Base-by-base conservation (phyloP, 2,797 vertebrate genomes). In the Mormyrus proboscirostris region DNA sequence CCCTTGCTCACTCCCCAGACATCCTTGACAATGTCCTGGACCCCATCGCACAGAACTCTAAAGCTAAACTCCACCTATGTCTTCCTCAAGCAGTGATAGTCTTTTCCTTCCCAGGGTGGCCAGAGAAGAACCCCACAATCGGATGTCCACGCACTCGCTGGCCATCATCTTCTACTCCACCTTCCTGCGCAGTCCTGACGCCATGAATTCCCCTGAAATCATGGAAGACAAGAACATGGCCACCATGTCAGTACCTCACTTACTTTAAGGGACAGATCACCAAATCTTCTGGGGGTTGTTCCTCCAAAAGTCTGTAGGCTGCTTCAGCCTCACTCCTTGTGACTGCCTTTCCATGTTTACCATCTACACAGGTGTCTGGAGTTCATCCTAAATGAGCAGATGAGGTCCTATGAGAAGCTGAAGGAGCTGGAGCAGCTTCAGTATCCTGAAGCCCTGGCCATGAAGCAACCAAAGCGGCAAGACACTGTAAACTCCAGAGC, bases 91-190 rank as follows among this genome's bases (percentile, higher is more conserved):
- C 14, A 16, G 51, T 53, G 51, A 53, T 16, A 16, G 51, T 12
- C 29, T 49, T 87, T 50, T 89, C 4, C 92, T 44, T 91, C 93
- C 10, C 92, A 99, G 99, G 93, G 99, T 99, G 91, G 95, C 97
- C 73, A 95, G 97, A 88, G 96, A 98, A 33, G 98, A 99, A 92
- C 93, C 96, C 0, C 94, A 98, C 92, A 99, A 99, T 92, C 97
- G 97, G 65, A 99, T 99, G 99, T 96, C 98, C 0, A 93, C 97
- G 0, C 96, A 94, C 0, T 96, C 98, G 0, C 92, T 99, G 90
- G 97, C 49, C 51, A 99, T 99, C 25, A 96, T 99, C 90, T 99
- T 99, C 59, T 98, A 98, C 0, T 98, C 99, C 0, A 99, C 98
- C 91, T 94, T 99, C 82, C 93, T 99, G 91, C 98, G 97, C 82